Evolutionary conservation across 2,113 vertebrate species (phyloP).

Genomic region (Microcebus jonahi): DNA sequence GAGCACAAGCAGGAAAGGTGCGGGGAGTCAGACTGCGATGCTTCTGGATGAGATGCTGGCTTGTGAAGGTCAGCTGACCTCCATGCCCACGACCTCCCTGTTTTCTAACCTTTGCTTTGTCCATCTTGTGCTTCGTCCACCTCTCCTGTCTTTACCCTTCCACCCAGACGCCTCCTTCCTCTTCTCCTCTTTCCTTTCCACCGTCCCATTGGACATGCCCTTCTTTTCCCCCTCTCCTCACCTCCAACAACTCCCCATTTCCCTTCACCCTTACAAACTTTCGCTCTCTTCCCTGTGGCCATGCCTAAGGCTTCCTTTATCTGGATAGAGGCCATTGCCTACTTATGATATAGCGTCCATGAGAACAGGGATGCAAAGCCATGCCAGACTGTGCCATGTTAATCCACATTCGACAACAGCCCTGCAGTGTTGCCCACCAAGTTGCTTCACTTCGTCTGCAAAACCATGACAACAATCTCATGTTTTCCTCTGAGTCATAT

Average conservation of each 20-base stretch:
- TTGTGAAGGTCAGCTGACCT: too few relatives aligned
- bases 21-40: not conserved
- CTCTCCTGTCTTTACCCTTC: not conserved
- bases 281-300: too few relatives aligned
- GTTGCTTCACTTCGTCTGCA: not conserved
- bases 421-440: not conserved
- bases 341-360: not conserved
- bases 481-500: not conserved
- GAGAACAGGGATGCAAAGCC: too few relatives aligned
- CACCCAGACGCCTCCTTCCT: not conserved
- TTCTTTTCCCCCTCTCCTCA: not conserved
- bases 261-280: not conserved
- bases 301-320: not conserved
- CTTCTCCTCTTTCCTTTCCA: not conserved
- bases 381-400: not conserved
- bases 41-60: not conserved
- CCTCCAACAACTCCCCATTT: not conserved
- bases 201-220: not conserved
- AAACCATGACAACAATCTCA: not conserved
- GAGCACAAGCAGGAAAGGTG: not conserved
- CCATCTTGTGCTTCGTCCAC: not conserved
- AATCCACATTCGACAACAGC: not conserved
- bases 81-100: rapidly evolving
- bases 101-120: not conserved
- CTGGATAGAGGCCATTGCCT: not conserved